Evolutionary conservation across 2,797 vertebrate genomes (phyloP), one percentile per base, ranked within the genome.

Genomic region (Chiroxiphia lanceolata): DNA sequence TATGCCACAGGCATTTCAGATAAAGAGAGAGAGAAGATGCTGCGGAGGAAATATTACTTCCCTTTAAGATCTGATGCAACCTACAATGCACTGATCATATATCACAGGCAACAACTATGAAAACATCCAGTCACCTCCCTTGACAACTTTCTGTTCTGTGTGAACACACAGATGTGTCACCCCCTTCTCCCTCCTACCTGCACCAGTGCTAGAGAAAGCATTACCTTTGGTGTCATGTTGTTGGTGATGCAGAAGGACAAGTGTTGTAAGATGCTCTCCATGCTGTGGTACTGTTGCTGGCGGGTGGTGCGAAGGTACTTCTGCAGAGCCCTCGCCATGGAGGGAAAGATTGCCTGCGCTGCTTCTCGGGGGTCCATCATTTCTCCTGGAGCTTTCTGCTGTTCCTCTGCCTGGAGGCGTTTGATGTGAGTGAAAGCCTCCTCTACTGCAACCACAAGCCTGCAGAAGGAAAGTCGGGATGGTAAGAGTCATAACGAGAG

Each of bases 251-350:
- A 99, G 98, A 99, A 99, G 40, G 99, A 98, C 74, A 99, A 98
- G 93, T 99, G 99, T 90, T 99, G 99, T 97, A 99, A 98, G 96
- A 99, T 99, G 97, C 98, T 99, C 97, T 99, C 99, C 99, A 99
- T 99, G 98, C 98, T 99, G 98, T 99, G 99, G 97, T 99, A 99
- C 97, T 99, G 98, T 83, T 99, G 99, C 98, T 99, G 98, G 81
- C 99, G 98, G 3, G 99, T 99, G 96, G 99, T 99, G 21, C 99
- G 99, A 93, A 99, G 98, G 98, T 99, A 99, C 95, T 99, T 99
- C 98, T 99, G 99, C 96, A 99, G 97, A 3, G 99, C 98, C 40
- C 99, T 98, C 13, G 99, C 99, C 98, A 99, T 99, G 26, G 99
- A 99, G 5, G 99, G 99, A 95, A 99, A 99, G 93, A 99, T 98